Percentiles rank a stretch among this genome's conserved stretches.
Evolutionary conservation across 2,113 vertebrate genomes (phyloP).

Genomic region (Paratilapia polleni): DNA sequence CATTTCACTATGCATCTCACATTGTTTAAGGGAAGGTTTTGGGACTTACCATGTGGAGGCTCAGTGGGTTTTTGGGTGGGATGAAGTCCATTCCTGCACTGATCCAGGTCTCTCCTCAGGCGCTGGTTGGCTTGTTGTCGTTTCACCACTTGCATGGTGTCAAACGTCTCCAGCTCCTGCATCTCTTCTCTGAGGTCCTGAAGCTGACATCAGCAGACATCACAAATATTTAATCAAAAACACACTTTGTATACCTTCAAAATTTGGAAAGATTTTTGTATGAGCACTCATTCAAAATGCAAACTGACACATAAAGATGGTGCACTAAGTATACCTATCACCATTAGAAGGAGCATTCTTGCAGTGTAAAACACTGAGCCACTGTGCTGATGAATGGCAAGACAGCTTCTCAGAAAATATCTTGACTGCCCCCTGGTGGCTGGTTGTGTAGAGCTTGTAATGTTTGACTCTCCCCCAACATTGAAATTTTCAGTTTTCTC

Average conservation of each 20-base stretch:
- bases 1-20: too few species aligned
- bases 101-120: conserved; percentile 66
- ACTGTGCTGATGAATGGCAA: too few species aligned
- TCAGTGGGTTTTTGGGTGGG: conserved; percentile 22
- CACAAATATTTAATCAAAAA: not conserved
- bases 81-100: conserved; percentile 52
- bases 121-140: conserved; percentile 59
- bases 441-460: too few species aligned
- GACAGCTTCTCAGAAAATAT: too few species aligned
- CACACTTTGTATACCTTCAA: not conserved
- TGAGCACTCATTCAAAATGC: not conserved
- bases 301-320: not conserved
- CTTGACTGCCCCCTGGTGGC: too few species aligned
- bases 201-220: conserved; percentile 55
- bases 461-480: too few species aligned
- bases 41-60: conserved; percentile 37
- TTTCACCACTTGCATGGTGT: conserved; percentile 68
- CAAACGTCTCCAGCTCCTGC: conserved; percentile 67
- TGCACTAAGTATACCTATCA: not conserved
- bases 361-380: not conserved
- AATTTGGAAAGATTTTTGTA: not conserved
- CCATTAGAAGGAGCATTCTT: not conserved
- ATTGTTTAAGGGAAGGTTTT: not conserved
- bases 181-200: conserved; percentile 52
- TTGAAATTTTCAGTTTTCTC: too few species aligned